Base-by-base conservation (phyloP, 2,888 invertebrate species). In the Tetramorium bicarinatum region DNA sequence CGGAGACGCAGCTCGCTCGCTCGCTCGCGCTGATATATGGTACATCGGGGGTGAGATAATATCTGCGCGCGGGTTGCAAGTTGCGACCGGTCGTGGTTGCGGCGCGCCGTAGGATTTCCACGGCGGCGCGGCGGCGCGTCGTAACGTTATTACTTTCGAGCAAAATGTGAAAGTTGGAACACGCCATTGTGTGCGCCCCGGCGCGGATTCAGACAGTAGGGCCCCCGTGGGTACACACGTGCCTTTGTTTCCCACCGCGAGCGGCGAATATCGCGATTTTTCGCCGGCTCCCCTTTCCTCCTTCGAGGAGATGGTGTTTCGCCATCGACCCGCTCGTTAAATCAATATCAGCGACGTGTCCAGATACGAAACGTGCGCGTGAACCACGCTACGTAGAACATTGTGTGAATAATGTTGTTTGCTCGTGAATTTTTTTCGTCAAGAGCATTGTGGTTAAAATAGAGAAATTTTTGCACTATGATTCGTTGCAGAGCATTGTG, bases 141-240 rank as follows among this genome's bases (percentile, higher is more conserved):
- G 79, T 41, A 54, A 56, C 41, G 67, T 80, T 80, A 80, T 80
- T 80, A 80, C 67, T 82, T 82, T 82, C 82, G 59, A 71, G 61
- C 66, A 83, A 83, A 84, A 84, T 67, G 84, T 81, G 84, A 84
- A 84, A 84, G 84, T 81, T 38, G 59, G 66, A 59, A 74, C 69
- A 67, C 81, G 38, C 75, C 54, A 81, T 84, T 84, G 84, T 84
- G 34, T 34, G 49, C 21, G 41, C 29, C 15, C 61, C 56, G 54
- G 18, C 15, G 38, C 25, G 21, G 44, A 67, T 67, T 67, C 66
- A 56, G 44, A 67, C 41, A 21, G 74, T 44, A 44, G 54, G 54
- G 54, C 15, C 54, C n/a, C 13, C 77, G 66, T 77, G 77, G 25
- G 69, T 69, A 49, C 69, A 25, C 25, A 56, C 34, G 47, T 59